These are phyloP conservation scores for Thalassophryne amazonica DNA, from an alignment of 2,797 vertebrate species.

Conservation along the genomic window DNA sequence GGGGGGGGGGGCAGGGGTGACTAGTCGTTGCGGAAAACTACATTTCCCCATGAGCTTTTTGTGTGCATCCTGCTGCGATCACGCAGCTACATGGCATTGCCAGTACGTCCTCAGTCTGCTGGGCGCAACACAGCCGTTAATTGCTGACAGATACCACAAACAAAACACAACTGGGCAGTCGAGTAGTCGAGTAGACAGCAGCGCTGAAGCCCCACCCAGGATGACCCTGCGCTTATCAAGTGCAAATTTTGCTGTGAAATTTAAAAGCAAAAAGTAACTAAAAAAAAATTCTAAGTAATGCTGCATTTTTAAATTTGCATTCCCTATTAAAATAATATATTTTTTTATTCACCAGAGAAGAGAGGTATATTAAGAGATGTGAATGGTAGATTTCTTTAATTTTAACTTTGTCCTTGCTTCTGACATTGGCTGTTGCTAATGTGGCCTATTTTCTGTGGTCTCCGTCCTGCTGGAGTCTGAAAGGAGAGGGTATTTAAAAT, in stretches of 20 bases:
- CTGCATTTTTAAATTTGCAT: slow-evolving; percentile 4
- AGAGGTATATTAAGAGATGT: slow-evolving; percentile 19
- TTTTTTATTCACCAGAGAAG: slow-evolving; percentile 23
- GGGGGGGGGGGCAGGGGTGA: slow-evolving; percentile 33
- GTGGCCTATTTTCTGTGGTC: slow-evolving; percentile 59
- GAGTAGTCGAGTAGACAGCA: slow-evolving; percentile 49
- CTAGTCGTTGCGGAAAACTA: slow-evolving; percentile 56
- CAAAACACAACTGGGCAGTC: slow-evolving; percentile 55
- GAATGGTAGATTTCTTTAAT: slow-evolving; percentile 53
- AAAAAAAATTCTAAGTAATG: slow-evolving; percentile 12
- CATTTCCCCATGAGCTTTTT: slow-evolving; percentile 66
- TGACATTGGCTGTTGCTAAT: slow-evolving; percentile 67
- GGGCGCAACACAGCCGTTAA: slow-evolving; percentile 63
- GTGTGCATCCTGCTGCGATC: slow-evolving; percentile 38
- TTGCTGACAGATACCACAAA: slow-evolving; percentile 67
- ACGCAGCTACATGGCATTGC: slow-evolving; percentile 53
- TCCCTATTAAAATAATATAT: slow-evolving; percentile 40
- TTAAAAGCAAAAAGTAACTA: too few relatives aligned
- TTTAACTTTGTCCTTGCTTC: slow-evolving; percentile 60
- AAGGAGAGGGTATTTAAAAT: slow-evolving; percentile 70
- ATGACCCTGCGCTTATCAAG: slow-evolving; percentile 33
- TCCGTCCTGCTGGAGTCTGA: slow-evolving; percentile 69
- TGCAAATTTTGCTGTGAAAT: slow-evolving; percentile 38
- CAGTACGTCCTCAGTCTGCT: slow-evolving; percentile 62
- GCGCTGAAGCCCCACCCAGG: slow-evolving; percentile 22